Percentiles rank a stretch among this genome's conserved stretches.
Evolutionary conservation across 2,113 vertebrate genomes (phyloP).

Genomic region (Hyla sarda): DNA sequence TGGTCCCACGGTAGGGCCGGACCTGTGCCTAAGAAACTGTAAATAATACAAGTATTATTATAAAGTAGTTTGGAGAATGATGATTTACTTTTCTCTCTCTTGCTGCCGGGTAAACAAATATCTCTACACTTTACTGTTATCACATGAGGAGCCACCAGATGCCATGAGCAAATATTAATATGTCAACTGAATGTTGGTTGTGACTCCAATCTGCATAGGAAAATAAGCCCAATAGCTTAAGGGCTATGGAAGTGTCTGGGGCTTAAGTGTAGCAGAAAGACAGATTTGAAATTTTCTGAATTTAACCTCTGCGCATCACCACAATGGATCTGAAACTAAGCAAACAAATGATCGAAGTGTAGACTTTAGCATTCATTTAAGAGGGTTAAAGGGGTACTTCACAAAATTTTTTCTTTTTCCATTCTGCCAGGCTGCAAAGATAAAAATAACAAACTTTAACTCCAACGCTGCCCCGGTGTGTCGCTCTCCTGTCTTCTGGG

Average conservation of each 20-base stretch:
- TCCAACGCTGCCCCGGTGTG: too few species aligned
- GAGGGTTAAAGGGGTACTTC: too few species aligned
- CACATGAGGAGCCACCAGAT: conserved; percentile 5
- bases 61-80: neutral
- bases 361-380: too few species aligned
- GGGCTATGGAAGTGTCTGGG: neutral
- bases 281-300: too few species aligned
- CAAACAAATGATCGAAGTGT: too few species aligned
- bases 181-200: neutral
- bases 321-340: too few species aligned
- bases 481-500: too few species aligned
- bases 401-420: too few species aligned
- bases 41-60: neutral
- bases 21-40: neutral
- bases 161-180: conserved; percentile 10
- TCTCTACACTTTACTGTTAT: neutral
- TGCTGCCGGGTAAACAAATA: conserved; percentile 26
- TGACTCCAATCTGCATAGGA: conserved; percentile 13
- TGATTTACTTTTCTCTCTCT: neutral
- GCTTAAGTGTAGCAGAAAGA: neutral
- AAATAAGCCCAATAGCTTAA: neutral
- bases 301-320: too few species aligned
- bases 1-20: too few species aligned
- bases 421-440: too few species aligned
- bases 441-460: too few species aligned